Conservation (phyloP, 2,797 vertebrate genomes). For the Loris lydekkerianus region DNA sequence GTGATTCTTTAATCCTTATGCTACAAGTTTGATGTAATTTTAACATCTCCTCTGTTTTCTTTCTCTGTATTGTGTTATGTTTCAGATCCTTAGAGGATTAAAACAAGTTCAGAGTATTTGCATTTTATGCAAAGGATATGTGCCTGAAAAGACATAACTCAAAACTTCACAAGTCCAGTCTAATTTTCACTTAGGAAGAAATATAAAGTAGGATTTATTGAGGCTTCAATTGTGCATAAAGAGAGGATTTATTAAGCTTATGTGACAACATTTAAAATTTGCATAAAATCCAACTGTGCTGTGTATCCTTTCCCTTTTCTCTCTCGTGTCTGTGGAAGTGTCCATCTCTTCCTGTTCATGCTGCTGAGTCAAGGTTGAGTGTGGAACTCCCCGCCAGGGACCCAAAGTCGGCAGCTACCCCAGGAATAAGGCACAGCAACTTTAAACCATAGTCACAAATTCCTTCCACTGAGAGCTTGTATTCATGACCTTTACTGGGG, state of each 20-base stretch:
- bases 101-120: not conserved
- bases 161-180: not conserved
- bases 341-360: not conserved
- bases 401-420: not conserved
- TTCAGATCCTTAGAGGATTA: slow-evolving; percentile 57
- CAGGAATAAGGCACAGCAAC: not conserved
- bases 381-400: not conserved
- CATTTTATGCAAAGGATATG: slow-evolving; percentile 18
- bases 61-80: slow-evolving; percentile 1
- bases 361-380: not conserved
- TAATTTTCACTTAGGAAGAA: slow-evolving; percentile 46
- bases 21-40: slow-evolving; percentile 71
- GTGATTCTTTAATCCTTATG: slow-evolving; percentile 74
- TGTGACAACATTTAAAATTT: not conserved
- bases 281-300: not conserved
- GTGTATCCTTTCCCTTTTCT: not conserved
- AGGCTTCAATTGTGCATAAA: not conserved
- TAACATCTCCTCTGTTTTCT: slow-evolving; percentile 56
- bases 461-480: not conserved
- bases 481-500: not conserved
- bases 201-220: slow-evolving; percentile 40
- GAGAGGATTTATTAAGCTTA: not conserved
- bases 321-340: not conserved
- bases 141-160: slow-evolving; percentile 14
- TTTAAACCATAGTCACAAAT: not conserved